phyloP scores from a whole-genome alignment of 92 coral and sea anemone species.

The Palythoa grandis region DNA sequence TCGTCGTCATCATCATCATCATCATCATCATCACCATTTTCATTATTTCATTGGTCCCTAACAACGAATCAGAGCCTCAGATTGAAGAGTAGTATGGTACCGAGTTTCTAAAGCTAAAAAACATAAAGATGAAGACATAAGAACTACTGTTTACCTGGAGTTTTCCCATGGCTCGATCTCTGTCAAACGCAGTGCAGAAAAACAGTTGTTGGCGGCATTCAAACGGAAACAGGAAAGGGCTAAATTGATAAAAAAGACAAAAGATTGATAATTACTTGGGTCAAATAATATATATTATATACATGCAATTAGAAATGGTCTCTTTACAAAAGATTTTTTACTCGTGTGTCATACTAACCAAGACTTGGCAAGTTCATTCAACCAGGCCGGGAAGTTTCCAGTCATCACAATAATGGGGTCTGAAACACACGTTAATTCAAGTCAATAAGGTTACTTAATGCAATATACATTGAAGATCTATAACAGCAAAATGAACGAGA shows the following conservation, averaged over 20 bases:
- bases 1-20: not conserved
- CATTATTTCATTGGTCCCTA: not conserved
- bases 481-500: no score
- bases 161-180: constrained; percentile 98
- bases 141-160: constrained; percentile 71
- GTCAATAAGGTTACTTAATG: not conserved
- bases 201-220: constrained; percentile 99
- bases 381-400: constrained; percentile 95
- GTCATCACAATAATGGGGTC: constrained; percentile 98
- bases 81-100: no score
- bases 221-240: constrained; percentile 97
- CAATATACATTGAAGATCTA: not conserved
- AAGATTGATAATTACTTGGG: not conserved
- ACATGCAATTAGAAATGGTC: not conserved
- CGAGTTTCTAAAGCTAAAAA: not conserved
- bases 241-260: constrained; percentile 47
- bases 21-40: not conserved
- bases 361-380: constrained; percentile 87
- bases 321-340: not conserved
- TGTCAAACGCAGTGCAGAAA: constrained; percentile 96
- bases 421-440: constrained; percentile 27
- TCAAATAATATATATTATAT: not conserved
- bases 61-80: not conserved
- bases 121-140: not conserved
- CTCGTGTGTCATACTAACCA: constrained; percentile 58